phyloP scores from a whole-genome alignment of 2,888 invertebrate species.

The Leucoptera coffeella region DNA sequence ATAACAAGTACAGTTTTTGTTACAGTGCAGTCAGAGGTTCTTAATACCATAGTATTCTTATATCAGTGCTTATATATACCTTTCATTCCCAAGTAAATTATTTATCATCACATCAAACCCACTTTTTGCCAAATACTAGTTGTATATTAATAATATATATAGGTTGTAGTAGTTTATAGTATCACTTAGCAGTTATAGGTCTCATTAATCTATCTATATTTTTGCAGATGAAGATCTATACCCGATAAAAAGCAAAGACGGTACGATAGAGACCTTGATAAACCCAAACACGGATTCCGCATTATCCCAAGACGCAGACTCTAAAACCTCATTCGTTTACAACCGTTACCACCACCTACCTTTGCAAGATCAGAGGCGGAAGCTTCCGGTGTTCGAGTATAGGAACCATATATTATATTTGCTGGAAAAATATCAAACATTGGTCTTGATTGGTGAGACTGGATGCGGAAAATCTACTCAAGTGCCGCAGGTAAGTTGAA shows the following conservation, averaged over 20 bases:
- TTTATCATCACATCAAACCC: too few species aligned
- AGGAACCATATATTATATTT: constrained; percentile 80
- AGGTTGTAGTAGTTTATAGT: too few species aligned
- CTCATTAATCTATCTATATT: too few species aligned
- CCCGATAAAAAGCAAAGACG: constrained; percentile 31
- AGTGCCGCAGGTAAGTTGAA: constrained; percentile 77
- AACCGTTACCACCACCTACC: constrained; percentile 81
- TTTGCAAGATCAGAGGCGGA: constrained; percentile 76
- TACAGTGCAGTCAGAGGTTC: too few species aligned
- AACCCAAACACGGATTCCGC: constrained; percentile 31
- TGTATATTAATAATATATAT: too few species aligned
- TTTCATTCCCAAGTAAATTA: too few species aligned
- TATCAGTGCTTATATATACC: too few species aligned
- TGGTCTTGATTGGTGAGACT: constrained; percentile 89
- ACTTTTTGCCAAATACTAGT: too few species aligned
- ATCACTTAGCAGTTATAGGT: too few species aligned
- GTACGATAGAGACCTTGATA: constrained; percentile 24
- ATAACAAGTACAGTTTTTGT: too few species aligned
- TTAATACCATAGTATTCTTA: too few species aligned
- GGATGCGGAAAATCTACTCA: constrained; percentile 96
- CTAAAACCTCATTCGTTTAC: constrained; percentile 67
- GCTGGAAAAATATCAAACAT: constrained; percentile 65
- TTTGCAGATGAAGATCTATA: constrained; percentile 22
- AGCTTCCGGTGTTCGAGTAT: constrained; percentile 81
- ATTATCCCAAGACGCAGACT: constrained; percentile 50